Evolutionary conservation across 2,888 invertebrate species (phyloP).

Genomic region (Pyrrhia umbra): DNA sequence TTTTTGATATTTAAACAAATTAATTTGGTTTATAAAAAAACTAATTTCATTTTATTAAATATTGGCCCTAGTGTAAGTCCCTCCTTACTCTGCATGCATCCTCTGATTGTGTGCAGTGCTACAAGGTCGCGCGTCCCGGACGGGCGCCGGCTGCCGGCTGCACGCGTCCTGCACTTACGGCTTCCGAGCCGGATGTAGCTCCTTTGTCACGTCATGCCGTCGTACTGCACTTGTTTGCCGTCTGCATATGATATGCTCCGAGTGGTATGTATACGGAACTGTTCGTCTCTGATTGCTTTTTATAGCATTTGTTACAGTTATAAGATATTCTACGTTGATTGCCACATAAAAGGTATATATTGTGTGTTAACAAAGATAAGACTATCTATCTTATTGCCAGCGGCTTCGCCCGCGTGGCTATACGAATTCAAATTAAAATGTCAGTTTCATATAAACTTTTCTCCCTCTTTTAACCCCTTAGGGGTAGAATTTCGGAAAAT

Average conservation of each 20-base stretch:
- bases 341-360: background rate
- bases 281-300: constrained; percentile 18
- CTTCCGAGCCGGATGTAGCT: constrained; percentile 58
- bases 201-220: constrained; percentile 51
- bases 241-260: constrained; percentile 3
- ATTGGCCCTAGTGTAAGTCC: constrained; percentile 1
- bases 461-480: too few relatives aligned
- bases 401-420: too few relatives aligned
- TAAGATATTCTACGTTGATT: background rate
- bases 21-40: too few relatives aligned
- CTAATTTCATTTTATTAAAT: background rate
- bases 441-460: too few relatives aligned
- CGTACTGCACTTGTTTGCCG: constrained; percentile 42
- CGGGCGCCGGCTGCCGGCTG: constrained; percentile 44
- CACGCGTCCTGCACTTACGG: constrained; percentile 63
- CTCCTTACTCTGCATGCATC: constrained; percentile 13
- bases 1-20: too few relatives aligned
- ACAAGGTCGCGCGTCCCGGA: constrained; percentile 55
- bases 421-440: too few relatives aligned
- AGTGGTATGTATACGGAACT: constrained; percentile 8
- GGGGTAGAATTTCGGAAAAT: too few relatives aligned
- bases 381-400: background rate
- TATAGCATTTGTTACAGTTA: constrained; percentile 18
- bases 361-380: background rate
- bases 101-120: constrained; percentile 26